Percentiles rank a stretch among this genome's conserved stretches.
phyloP scores from a whole-genome alignment of 2,888 invertebrate genomes.

The Leptinotarsa haldemani region DNA sequence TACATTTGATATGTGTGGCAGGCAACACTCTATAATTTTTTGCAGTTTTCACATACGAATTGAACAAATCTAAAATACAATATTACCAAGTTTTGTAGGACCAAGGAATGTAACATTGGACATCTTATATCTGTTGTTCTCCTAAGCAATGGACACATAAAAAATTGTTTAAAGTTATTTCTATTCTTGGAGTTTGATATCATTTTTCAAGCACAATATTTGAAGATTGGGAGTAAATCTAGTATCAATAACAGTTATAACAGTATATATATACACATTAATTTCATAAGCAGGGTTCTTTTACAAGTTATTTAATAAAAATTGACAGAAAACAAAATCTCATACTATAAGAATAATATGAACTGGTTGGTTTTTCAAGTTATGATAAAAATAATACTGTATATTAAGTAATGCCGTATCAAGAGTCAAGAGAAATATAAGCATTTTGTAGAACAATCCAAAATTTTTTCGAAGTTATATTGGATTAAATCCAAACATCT shows the following conservation, averaged over 20 bases:
- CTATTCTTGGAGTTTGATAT: not conserved
- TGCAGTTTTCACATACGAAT: not conserved
- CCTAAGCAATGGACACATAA: not conserved
- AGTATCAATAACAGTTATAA: constrained; percentile 49
- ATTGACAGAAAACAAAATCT: constrained; percentile 11
- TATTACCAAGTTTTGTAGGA: constrained; percentile 20
- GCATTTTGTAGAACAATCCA: not conserved
- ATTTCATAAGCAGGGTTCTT: constrained; percentile 40
- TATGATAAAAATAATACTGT: constrained; percentile 29
- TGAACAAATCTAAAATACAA: not conserved
- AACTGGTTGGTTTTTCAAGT: constrained; percentile 9
- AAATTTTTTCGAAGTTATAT: not conserved
- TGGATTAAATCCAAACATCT: not conserved
- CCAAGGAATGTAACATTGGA: constrained; percentile 51
- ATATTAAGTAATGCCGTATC: constrained; percentile 23
- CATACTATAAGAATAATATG: not conserved
- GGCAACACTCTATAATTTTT: constrained; percentile 18
- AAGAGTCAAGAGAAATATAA: constrained; percentile 14
- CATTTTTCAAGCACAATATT: constrained; percentile 53
- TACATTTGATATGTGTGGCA: constrained; percentile 29
- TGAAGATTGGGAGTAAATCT: constrained; percentile 41
- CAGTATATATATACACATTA: constrained; percentile 50
- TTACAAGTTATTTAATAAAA: constrained; percentile 12
- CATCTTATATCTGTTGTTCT: not conserved
- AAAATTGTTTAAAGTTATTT: no score